Percentiles rank a stretch among this genome's conserved stretches.
Evolutionary conservation across 2,888 invertebrate genomes (phyloP).

Genomic region (Diadegma fenestrale): DNA sequence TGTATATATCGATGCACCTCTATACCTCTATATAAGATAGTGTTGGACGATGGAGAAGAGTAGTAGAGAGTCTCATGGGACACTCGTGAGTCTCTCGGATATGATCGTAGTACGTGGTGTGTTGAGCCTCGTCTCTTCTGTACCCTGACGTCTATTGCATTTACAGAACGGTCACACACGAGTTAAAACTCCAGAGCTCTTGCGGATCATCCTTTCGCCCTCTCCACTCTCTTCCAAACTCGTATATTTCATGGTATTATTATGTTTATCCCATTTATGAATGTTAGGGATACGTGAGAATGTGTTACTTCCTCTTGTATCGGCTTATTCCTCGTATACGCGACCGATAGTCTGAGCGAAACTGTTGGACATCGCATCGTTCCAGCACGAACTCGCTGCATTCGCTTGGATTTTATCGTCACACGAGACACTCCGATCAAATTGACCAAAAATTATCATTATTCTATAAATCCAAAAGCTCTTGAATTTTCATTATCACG

Average conservation of each 20-base stretch:
- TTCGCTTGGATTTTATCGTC: neutral
- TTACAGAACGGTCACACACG: slow-evolving; percentile 57
- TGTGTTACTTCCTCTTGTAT: slow-evolving; percentile 18
- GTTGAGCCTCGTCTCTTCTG: slow-evolving; percentile 50
- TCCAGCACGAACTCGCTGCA: neutral
- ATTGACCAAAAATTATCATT: neutral
- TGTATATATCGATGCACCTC: slow-evolving; percentile 8
- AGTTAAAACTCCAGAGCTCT: slow-evolving; percentile 34
- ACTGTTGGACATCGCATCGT: neutral
- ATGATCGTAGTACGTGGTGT: slow-evolving; percentile 49
- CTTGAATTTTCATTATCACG: no score
- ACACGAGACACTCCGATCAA: neutral
- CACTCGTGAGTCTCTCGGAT: slow-evolving; percentile 53
- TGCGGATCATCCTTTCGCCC: slow-evolving; percentile 37
- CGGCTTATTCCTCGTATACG: neutral
- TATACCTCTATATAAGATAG: neutral
- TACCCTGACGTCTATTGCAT: slow-evolving; percentile 51
- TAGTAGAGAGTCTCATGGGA: slow-evolving; percentile 61
- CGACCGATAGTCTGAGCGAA: neutral
- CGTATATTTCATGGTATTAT: slow-evolving; percentile 40
- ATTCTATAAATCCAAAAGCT: neutral
- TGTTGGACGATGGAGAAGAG: slow-evolving; percentile 38
- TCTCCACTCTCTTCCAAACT: neutral
- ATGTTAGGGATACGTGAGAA: slow-evolving; percentile 31
- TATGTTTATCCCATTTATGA: slow-evolving; percentile 45